Base-by-base conservation (phyloP, 1,140 invertebrate genomes). In the Caenorhabditis tropicalis region DNA sequence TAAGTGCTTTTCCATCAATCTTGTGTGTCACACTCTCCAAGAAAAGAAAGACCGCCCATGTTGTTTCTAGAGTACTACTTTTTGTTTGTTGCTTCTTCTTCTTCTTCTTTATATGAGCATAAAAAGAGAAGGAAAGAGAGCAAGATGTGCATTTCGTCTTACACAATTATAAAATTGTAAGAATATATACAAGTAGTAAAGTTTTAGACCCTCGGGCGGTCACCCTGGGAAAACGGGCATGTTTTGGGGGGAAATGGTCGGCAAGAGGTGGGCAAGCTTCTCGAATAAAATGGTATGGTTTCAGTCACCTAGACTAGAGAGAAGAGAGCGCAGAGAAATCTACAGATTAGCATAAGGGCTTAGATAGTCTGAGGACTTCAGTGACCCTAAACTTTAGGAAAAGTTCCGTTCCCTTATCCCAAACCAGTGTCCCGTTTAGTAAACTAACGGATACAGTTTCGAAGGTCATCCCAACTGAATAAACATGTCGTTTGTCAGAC, bases 1-100 rank as follows among this genome's bases (percentile, higher is more conserved):
- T 74, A 74, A 74, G 65, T 74, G 65, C 65, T 74, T 74, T 74
- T 74, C 65, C 65, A 74, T 74, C 65, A 74, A 74, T 74, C 65
- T 74, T 74, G 65, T 74, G 65, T 74, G 36, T 24, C 12, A 43
- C 65, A 43, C 36, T 21, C 12, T 10, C 36, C 2, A 31, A n/a
- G 19, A 12, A 15, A 43, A 65, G 27, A 36, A 19, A 19, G 36
- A 74, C 33, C 33, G 29, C 33, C 27, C 65, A 74, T 74, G 36
- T 24, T 58, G 7, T 58, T n/a, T 58, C 39, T 43, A 12, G 5
- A 51, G 49, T 58, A 58, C 53, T 58, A 58, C 21, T 65, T 65
- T 12, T 58, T 58, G 56, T 58, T n/a, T 65, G 29, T 65, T 65
- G 58, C 33, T 36, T 15, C 19, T 36, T 65, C 58, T 65, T 33